Evolutionary conservation across 1,140 invertebrate genomes (phyloP), one percentile per base, ranked within the genome.

Genomic region (Euwallacea fornicatus): DNA sequence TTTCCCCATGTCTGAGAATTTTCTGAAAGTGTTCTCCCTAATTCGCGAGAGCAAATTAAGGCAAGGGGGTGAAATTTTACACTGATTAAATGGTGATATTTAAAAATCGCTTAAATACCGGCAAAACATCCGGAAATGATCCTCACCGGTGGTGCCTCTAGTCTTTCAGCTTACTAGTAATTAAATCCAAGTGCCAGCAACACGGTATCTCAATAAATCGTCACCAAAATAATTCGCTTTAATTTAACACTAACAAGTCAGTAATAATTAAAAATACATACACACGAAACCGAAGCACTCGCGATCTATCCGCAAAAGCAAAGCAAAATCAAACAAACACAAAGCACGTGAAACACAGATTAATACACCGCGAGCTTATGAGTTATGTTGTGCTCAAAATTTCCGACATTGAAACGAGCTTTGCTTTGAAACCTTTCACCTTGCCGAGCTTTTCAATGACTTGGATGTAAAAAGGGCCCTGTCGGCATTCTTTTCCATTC

Each of bases 371-470:
- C 55, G 55, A 58, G 55, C 55, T 58, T 50, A 50, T 33, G 55
- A 41, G 16, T 58, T 47, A 47, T 50, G 46, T 13, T 10, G 46
- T 50, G 9, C 2, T 50, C 46, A 63, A 63, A 43, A 10, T 44
- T 63, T 63, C 44, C 42, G 60, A 63, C 60, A 63, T 63, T 63
- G 60, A 63, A 44, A 42, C 60, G 60, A 42, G 60, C 60, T 42
- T 47, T 13, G 42, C 11, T 60, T 60, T 33, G 21, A 33, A 50
- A 50, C 60, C 60, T 63, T 63, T 63, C 60, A 63, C 60, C 60
- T 43, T 50, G 46, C 46, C 46, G 9, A 50, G 46, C 46, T 13
- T 10, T 50, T 33, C 21, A 50, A 11, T 50, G 46, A 50, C 46
- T 50, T 10, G 13, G 9, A 50, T 13, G 46, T 11, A 10, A 50